Evolutionary conservation across 30 jellyfish, hydroid and myxozoan species (phyloP).

Genomic region (Nemopilema nomurai): DNA sequence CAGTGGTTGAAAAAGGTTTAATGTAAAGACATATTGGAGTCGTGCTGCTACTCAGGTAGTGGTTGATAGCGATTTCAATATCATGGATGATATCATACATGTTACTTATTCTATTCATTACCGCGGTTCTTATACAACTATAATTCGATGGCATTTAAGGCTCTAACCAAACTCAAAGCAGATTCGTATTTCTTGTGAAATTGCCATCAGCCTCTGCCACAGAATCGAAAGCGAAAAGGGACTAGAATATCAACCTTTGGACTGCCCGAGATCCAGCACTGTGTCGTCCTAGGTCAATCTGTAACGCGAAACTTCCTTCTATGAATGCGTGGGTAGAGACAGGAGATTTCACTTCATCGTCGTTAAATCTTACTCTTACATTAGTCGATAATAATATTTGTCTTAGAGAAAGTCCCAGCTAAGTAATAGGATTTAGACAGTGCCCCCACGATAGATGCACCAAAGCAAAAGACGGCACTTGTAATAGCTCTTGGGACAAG

Average conservation of each 20-base stretch:
- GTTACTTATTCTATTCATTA: too few relatives aligned
- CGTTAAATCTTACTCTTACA: background rate
- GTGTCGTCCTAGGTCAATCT: constrained; percentile 18
- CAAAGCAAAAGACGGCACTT: background rate
- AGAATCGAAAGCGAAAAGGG: background rate
- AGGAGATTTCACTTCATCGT: background rate
- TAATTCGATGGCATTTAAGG: too few relatives aligned
- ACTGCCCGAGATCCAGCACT: background rate
- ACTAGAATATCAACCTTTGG: constrained; percentile 16
- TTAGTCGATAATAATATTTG: background rate
- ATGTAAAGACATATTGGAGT: too few relatives aligned
- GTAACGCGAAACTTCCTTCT: constrained; percentile 2
- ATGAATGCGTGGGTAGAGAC: constrained; percentile 39
- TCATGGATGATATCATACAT: too few relatives aligned
- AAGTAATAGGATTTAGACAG: background rate
- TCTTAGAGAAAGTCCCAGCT: background rate
- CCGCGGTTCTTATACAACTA: too few relatives aligned
- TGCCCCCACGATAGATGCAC: background rate
- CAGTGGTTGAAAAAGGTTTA: too few relatives aligned
- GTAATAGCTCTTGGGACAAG: background rate
- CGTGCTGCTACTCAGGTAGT: too few relatives aligned
- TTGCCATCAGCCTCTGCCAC: background rate
- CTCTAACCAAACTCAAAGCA: too few relatives aligned
- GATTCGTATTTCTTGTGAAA: too few relatives aligned
- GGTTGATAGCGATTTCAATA: too few relatives aligned